Percentiles rank a stretch among this genome's conserved stretches.
These are phyloP conservation scores for Cnemophilus loriae DNA, from an alignment of 2,113 vertebrate species.

Conservation along the genomic window DNA sequence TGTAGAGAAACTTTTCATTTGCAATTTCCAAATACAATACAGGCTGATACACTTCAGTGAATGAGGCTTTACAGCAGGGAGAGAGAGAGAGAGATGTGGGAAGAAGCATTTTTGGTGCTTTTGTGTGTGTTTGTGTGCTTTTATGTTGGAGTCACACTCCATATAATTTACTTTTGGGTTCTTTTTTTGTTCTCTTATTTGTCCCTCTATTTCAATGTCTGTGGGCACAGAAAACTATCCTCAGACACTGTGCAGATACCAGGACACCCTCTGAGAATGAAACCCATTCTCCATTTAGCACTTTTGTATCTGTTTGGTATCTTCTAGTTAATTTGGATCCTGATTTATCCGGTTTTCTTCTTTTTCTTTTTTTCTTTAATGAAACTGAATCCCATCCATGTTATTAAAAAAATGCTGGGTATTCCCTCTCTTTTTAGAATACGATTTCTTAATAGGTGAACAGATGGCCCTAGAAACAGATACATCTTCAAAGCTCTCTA, in stretches of 20 bases:
- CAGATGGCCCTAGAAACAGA: conserved; percentile 30
- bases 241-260: neutral
- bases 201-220: neutral
- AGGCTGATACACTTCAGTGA: neutral
- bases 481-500: conserved; percentile 4
- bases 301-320: neutral
- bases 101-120: conserved; percentile 56
- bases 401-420: neutral
- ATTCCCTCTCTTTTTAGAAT: conserved; percentile 24
- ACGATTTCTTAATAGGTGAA: conserved; percentile 15
- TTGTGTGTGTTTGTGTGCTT: neutral
- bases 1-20: conserved; percentile 21
- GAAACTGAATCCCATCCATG: neutral
- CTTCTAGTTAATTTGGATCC: conserved; percentile 1
- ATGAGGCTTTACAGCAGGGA: neutral
- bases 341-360: neutral
- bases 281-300: neutral
- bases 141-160: conserved; percentile 32
- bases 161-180: neutral
- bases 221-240: conserved; percentile 5
- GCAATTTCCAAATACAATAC: neutral
- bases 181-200: conserved; percentile 1
- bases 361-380: neutral
- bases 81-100: conserved; percentile 43
- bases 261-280: neutral